Conservation (phyloP, 2,113 vertebrate genomes). For the Pontoporia blainvillei region DNA sequence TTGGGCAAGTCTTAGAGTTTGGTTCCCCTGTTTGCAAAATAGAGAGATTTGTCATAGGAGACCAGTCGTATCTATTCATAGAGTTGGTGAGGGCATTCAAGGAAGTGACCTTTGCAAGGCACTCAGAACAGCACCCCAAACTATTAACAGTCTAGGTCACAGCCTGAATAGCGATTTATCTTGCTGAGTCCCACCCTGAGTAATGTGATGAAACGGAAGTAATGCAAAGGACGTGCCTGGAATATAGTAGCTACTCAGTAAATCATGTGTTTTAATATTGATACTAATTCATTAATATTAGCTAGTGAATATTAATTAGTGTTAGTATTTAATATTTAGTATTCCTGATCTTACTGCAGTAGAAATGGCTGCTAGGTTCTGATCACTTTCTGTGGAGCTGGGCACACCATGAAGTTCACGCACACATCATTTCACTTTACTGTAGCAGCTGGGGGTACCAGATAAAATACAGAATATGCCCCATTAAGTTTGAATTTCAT, state of each 20-base stretch:
- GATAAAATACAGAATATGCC: not conserved
- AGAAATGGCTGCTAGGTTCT: not conserved
- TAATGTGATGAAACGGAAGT: not conserved
- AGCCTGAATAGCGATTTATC: fast-evolving
- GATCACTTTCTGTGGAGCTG: fast-evolving
- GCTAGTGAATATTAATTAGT: not conserved
- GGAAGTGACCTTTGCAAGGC: not conserved
- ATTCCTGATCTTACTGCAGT: not conserved
- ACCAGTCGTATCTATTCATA: fast-evolving
- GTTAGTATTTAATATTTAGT: not conserved
- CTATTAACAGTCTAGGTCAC: fast-evolving
- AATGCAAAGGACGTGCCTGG: not conserved
- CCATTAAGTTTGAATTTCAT: not conserved
- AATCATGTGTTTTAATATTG: not conserved
- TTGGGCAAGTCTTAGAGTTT: not conserved
- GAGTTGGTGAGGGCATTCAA: fast-evolving
- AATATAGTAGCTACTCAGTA: not conserved
- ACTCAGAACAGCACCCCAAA: fast-evolving
- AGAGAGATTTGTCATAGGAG: not conserved
- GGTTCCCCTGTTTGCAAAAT: not conserved
- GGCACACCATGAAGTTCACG: fast-evolving
- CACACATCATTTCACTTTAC: not conserved
- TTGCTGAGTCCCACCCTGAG: no score
- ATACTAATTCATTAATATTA: not conserved
- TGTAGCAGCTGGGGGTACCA: not conserved